These are phyloP conservation scores for Stenchaetothrips biformis DNA, from an alignment of 2,888 invertebrate genomes.

Conservation along the genomic window DNA sequence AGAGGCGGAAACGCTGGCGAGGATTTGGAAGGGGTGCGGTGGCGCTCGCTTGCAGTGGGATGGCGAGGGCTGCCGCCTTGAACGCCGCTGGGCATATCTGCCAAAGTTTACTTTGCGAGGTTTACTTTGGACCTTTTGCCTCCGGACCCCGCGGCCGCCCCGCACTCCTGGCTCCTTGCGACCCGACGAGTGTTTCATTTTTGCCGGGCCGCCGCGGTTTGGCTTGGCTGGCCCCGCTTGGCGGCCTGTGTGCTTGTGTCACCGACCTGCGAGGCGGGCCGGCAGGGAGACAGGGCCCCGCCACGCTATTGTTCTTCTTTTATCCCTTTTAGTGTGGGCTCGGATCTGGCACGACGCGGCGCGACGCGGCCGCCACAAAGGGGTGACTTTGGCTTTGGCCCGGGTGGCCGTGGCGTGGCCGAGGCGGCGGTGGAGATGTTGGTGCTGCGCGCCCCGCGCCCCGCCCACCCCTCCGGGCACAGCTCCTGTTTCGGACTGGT, in stretches of 20 bases:
- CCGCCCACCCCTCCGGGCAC: neutral
- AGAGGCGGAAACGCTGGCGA: neutral
- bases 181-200: neutral
- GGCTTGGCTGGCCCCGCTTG: neutral
- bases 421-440: too few relatives aligned
- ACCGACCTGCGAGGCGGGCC: neutral
- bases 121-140: neutral
- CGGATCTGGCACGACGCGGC: too few relatives aligned
- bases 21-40: neutral
- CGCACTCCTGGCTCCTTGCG: neutral
- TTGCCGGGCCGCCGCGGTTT: neutral
- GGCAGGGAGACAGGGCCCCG: neutral
- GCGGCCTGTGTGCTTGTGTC: neutral
- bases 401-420: too few relatives aligned
- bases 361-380: too few relatives aligned
- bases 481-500: neutral
- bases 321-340: too few relatives aligned
- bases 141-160: neutral
- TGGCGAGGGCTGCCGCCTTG: too few relatives aligned
- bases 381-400: too few relatives aligned
- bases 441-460: too few relatives aligned
- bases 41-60: too few relatives aligned
- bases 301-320: too few relatives aligned
- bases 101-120: conserved; percentile 4
- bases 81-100: conserved; percentile 6